These are phyloP conservation scores for Amphipyra berbera DNA, from an alignment of 2,888 invertebrate genomes.

Conservation along the genomic window DNA sequence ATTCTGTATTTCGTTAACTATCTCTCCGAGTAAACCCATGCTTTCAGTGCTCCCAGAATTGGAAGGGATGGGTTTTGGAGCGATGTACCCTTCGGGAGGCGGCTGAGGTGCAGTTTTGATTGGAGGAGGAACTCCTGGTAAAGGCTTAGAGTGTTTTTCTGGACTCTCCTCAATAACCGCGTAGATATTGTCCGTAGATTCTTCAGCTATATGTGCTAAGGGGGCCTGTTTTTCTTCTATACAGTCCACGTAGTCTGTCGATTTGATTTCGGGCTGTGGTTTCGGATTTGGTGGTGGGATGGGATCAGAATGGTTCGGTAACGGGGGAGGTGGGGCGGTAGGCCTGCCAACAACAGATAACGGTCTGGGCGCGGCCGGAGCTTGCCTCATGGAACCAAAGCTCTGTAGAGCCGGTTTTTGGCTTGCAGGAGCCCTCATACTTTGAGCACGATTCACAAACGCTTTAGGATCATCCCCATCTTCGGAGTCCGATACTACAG, in stretches of 20 bases:
- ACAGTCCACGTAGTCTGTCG: constrained; percentile 94
- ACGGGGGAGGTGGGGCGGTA: constrained; percentile 93
- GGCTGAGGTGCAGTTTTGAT: constrained; percentile 75
- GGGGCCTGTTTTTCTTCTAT: constrained; percentile 91
- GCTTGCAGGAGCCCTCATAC: constrained; percentile 92
- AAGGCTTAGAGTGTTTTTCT: constrained; percentile 80
- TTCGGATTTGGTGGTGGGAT: constrained; percentile 90
- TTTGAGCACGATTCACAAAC: constrained; percentile 94
- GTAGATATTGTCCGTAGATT: constrained; percentile 94
- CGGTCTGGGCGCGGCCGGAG: constrained; percentile 92
- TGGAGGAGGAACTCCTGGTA: constrained; percentile 78
- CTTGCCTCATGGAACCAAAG: constrained; percentile 95
- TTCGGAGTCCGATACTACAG: constrained; percentile 89
- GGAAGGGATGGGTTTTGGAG: constrained; percentile 81
- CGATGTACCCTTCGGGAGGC: constrained; percentile 86
- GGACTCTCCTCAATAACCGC: constrained; percentile 96
- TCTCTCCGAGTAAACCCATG: constrained; percentile 95
- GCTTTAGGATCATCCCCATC: constrained; percentile 88
- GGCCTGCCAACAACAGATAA: constrained; percentile 93
- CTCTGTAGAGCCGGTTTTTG: constrained; percentile 92
- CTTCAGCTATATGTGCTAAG: constrained; percentile 91
- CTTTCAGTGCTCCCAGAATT: constrained; percentile 91
- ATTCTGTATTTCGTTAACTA: constrained; percentile 96
- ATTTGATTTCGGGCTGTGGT: constrained; percentile 74
- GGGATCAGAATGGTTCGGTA: constrained; percentile 86